Base-by-base conservation (phyloP, 2,797 vertebrate genomes). In the Xiphophorus birchmanni region DNA sequence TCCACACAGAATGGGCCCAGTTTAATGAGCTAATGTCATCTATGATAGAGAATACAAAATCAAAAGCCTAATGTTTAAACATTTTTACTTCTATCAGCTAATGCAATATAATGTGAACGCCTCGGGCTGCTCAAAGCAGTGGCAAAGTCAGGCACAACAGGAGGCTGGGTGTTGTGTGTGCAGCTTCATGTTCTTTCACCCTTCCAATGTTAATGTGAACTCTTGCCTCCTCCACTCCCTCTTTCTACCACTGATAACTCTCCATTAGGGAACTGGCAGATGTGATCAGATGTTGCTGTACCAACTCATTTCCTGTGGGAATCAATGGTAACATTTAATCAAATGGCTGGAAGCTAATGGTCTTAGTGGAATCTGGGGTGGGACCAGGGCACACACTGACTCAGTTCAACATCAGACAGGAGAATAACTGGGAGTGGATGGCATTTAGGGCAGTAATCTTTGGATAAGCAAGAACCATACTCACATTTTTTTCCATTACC, bases 281-380 rank as follows among this genome's bases (percentile, higher is more conserved):
- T 87, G 79, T 78, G 90, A 91, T 93, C 90, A 90, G 89, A 84
- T 90, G 89, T 90, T 45, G 84, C 65, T 83, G 73, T 67, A 81
- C 85, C 86, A 60, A 91, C 76, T 90, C 78, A 82, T 90, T 93
- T 92, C 87, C 90, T 87, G 82, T 80, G 83, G 80, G 90, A 91
- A 94, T 94, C 91, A 37, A 94, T 92, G 86, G 77, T 65, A 84
- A 84, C 83, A 75, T 88, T 93, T 90, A 91, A 93, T 93, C 80
- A 95, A 92, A 93, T 82, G 67, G 87, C 82, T 80, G 81, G 67
- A 86, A 86, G 84, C 84, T 87, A 85, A 85, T 79, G 80, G 84
- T 80, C 86, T 91, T 85, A 86, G 80, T 81, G 80, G 74, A 72
- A 65, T 78, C 78, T 2, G 10, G 80, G 87, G 45, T 52, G 13